phyloP scores from a whole-genome alignment of 2,888 invertebrate genomes.

The Heteromurus nitidus region DNA sequence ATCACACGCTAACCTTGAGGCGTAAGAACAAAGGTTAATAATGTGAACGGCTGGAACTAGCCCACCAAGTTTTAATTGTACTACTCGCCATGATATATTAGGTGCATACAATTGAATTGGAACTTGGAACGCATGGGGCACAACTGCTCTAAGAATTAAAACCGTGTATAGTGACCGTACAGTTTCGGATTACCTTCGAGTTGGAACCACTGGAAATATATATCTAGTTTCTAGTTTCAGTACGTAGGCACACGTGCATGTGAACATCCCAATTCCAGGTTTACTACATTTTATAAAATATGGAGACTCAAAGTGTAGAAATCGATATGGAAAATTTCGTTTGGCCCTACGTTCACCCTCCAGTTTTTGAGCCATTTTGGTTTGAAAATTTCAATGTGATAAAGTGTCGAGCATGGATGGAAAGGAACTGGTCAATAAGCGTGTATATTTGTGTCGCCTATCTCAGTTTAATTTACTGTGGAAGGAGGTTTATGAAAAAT shows the following conservation, averaged over 20 bases:
- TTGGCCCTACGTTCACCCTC: slow-evolving; percentile 63
- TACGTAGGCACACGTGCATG: not conserved
- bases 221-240: too few species aligned
- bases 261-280: not conserved
- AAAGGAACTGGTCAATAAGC: slow-evolving; percentile 52
- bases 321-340: slow-evolving; percentile 10
- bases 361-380: slow-evolving; percentile 55
- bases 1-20: too few species aligned
- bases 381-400: slow-evolving; percentile 61
- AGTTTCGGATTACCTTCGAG: too few species aligned
- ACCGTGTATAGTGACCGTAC: too few species aligned
- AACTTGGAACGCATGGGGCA: too few species aligned
- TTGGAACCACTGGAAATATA: too few species aligned
- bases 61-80: too few species aligned
- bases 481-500: slow-evolving; percentile 94
- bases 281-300: not conserved
- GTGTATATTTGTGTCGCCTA: slow-evolving; percentile 78
- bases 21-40: too few species aligned
- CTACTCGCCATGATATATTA: too few species aligned
- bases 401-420: slow-evolving; percentile 56
- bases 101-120: too few species aligned
- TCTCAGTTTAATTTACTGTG: slow-evolving; percentile 93
- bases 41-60: too few species aligned
- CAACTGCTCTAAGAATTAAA: too few species aligned
- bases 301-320: not conserved